Percentiles rank a stretch among this genome's conserved stretches.
These are phyloP conservation scores for Leptopilina clavipes DNA, from an alignment of 1,140 invertebrate species.

Conservation along the genomic window DNA sequence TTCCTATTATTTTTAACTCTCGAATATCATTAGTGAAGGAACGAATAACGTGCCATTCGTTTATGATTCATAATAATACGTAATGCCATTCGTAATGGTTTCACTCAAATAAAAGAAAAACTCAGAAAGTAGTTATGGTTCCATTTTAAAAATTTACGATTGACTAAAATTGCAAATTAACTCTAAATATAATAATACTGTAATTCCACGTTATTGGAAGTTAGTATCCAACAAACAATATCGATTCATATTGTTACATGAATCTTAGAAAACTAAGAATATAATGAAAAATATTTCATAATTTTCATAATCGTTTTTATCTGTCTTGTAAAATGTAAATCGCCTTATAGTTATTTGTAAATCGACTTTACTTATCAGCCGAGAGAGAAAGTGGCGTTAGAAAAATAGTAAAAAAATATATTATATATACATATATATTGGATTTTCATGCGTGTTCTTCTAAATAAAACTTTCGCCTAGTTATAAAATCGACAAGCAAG, in stretches of 20 bases:
- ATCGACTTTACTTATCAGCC: not conserved
- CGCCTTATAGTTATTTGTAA: not conserved
- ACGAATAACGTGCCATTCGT: slow-evolving; percentile 51
- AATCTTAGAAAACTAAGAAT: not conserved
- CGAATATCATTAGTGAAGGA: slow-evolving; percentile 19
- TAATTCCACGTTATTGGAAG: not conserved
- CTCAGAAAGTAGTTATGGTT: not conserved
- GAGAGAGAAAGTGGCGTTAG: not conserved
- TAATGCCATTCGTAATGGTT: not conserved
- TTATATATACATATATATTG: not conserved
- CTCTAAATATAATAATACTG: not conserved
- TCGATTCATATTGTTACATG: not conserved
- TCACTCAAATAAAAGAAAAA: not conserved
- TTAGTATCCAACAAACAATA: no score
- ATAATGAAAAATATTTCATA: slow-evolving; percentile 7
- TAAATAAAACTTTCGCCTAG: slow-evolving; percentile 19
- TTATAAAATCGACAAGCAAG: slow-evolving; percentile 11
- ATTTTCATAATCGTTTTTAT: slow-evolving; percentile 17
- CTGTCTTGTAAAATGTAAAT: not conserved
- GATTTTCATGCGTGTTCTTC: slow-evolving; percentile 1
- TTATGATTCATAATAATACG: slow-evolving; percentile 25
- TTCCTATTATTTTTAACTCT: not conserved
- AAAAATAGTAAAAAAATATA: not conserved
- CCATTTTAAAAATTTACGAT: not conserved
- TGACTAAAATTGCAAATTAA: not conserved